Evolutionary conservation across 2,113 vertebrate genomes (phyloP).

Genomic region (Micronycteris hirsuta): DNA sequence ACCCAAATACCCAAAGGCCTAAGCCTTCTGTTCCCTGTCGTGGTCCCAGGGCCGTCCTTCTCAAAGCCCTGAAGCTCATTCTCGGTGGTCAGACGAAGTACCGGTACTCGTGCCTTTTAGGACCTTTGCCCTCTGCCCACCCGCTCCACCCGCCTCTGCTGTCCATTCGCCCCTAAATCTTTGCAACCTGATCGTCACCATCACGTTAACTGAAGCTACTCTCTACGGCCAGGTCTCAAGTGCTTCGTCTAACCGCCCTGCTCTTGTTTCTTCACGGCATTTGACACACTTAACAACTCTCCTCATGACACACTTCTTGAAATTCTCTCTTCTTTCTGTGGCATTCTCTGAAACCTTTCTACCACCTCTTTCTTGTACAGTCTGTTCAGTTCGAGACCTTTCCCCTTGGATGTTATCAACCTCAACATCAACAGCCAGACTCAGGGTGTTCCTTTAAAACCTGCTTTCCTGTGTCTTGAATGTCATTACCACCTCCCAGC

Average conservation of each 20-base stretch:
- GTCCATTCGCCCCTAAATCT: background rate
- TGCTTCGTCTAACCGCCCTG: background rate
- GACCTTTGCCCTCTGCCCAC: too few species aligned
- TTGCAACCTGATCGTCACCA: background rate
- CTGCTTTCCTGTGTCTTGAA: background rate
- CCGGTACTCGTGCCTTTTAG: background rate
- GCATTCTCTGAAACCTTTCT: background rate
- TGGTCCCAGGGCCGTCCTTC: background rate
- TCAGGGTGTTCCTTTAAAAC: background rate
- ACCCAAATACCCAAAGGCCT: background rate
- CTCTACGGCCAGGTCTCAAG: background rate
- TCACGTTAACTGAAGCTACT: background rate
- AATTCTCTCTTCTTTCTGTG: background rate
- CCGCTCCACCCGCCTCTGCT: background rate
- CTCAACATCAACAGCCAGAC: background rate
- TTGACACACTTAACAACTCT: background rate
- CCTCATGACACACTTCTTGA: background rate
- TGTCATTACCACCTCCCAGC: background rate
- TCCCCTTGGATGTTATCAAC: background rate
- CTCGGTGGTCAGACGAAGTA: background rate
- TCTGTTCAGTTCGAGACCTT: background rate
- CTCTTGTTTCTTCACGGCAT: background rate
- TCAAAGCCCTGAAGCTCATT: background rate
- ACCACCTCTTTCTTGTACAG: background rate
- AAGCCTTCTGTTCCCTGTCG: background rate